Conservation (phyloP, 2,888 invertebrate genomes). For the Adelphocoris suturalis region DNA sequence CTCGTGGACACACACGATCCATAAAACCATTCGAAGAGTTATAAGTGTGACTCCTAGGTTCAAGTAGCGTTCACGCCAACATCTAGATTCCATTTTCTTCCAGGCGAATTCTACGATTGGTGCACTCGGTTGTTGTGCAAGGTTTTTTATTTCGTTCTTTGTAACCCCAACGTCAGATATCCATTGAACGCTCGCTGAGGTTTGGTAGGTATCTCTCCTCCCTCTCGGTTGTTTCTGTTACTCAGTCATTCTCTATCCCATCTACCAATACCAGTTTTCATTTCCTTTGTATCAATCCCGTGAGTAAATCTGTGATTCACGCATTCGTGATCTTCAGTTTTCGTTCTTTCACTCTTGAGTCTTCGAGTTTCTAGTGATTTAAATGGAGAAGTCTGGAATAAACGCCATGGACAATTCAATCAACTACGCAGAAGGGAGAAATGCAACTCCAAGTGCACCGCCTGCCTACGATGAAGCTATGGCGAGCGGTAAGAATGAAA, state of each 20-base stretch:
- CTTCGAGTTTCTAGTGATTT: neutral
- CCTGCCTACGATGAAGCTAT: conserved; percentile 68
- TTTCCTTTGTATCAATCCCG: neutral
- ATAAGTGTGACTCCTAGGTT: too few species aligned
- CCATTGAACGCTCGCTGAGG: neutral
- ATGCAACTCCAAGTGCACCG: conserved; percentile 61
- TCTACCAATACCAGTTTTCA: too few species aligned
- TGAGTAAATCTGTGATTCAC: neutral
- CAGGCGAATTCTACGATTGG: neutral
- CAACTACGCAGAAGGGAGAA: conserved; percentile 64
- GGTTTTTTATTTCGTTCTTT: neutral
- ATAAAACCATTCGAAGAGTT: too few species aligned
- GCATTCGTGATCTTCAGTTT: neutral
- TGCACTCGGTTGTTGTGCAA: neutral
- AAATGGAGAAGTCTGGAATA: conserved; percentile 58
- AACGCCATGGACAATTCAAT: neutral
- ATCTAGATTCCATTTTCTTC: too few species aligned
- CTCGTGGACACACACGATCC: too few species aligned
- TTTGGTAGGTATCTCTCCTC: too few species aligned
- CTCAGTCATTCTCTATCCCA: too few species aligned
- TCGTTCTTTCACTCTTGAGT: too few species aligned
- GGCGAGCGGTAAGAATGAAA: conserved; percentile 52
- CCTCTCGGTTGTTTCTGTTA: too few species aligned
- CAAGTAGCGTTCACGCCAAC: too few species aligned
- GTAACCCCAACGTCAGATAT: neutral